Evolutionary conservation across 1,140 invertebrate species (phyloP).

Genomic region (Amphibalanus amphitrite): DNA sequence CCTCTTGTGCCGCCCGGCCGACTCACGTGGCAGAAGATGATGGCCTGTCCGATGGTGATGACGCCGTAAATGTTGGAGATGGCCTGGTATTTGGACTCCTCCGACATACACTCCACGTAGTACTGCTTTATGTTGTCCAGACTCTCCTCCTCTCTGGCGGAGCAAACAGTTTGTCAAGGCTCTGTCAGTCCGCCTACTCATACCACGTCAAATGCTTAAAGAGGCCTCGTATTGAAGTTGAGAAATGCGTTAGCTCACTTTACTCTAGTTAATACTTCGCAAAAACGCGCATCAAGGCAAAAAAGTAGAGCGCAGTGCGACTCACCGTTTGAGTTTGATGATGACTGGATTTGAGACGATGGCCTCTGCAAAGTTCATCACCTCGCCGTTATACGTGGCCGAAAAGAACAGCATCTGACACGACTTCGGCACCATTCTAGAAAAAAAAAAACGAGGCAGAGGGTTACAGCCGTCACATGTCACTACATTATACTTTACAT

Average conservation of each 20-base stretch:
- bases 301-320: no score
- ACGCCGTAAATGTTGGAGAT: conserved; percentile 92
- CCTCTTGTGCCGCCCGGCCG: no score
- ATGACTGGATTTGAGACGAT: conserved; percentile 83
- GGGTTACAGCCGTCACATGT: no score
- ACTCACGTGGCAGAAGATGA: conserved; percentile 73
- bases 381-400: conserved; percentile 83
- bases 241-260: no score
- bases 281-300: no score
- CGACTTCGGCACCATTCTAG: conserved; percentile 33
- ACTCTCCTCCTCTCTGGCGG: conserved; percentile 84
- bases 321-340: conserved; percentile 30
- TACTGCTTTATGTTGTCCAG: conserved; percentile 96
- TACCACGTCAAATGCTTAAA: no score
- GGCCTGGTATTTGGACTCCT: conserved; percentile 72
- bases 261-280: no score
- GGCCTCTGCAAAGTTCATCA: conserved; percentile 92
- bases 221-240: no score
- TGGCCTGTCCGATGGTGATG: conserved; percentile 90
- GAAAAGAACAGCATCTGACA: conserved; percentile 99
- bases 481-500: no score
- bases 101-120: conserved; percentile 69
- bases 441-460: no score
- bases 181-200: conserved; percentile 1
- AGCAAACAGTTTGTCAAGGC: conserved; percentile 28